Conservation (phyloP, 2,113 vertebrate species). For the Tamias sibiricus region DNA sequence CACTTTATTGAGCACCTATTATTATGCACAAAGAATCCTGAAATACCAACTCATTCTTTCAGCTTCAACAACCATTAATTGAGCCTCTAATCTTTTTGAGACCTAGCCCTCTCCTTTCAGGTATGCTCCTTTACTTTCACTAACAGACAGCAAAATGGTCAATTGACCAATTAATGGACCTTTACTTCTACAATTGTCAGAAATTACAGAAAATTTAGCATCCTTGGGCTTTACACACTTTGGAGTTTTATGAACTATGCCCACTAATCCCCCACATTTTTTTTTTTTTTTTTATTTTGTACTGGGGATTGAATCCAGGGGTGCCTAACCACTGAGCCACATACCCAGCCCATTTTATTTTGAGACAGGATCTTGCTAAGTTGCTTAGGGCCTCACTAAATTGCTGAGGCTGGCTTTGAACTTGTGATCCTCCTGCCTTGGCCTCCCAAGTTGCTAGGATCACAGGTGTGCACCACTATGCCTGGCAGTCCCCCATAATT, state of each 20-base stretch:
- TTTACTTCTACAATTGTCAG: neutral
- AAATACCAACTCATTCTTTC: neutral
- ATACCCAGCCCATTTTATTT: no score
- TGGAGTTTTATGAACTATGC: neutral
- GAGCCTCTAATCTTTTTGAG: neutral
- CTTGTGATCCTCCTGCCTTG: no score
- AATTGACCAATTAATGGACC: neutral
- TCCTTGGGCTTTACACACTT: neutral
- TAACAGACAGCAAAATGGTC: neutral
- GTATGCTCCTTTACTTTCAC: neutral
- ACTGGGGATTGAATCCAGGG: no score
- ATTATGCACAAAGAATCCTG: neutral
- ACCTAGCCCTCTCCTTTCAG: neutral
- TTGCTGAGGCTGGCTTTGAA: no score
- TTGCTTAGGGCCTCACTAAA: no score
- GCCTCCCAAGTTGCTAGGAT: no score
- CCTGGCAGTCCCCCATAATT: neutral
- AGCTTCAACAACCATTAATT: neutral
- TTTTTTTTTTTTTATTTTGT: no score
- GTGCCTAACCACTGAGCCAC: no score
- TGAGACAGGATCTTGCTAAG: no score
- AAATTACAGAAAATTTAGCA: neutral
- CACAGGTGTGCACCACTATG: no score
- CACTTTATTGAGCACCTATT: neutral
- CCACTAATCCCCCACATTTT: neutral